These are phyloP conservation scores for Anoncus sp. DNA, from an alignment of 2,888 invertebrate species.

Conservation along the genomic window DNA sequence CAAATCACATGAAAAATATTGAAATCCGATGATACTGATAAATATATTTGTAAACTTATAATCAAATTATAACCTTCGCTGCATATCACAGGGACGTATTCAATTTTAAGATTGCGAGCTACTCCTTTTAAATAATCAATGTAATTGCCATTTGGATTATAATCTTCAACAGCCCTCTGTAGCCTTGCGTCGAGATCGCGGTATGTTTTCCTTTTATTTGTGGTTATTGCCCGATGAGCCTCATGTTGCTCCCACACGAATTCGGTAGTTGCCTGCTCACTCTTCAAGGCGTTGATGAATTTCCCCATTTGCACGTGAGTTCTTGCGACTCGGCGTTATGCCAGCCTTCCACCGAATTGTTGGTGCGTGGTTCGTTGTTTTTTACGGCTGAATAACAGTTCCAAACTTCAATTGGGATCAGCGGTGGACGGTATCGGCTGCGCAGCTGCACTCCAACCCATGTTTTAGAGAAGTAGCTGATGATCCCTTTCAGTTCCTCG, in stretches of 20 bases:
- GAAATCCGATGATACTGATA: not conserved
- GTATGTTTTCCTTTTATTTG: conserved; percentile 35
- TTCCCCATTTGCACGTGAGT: conserved; percentile 27
- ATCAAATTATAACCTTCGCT: not conserved
- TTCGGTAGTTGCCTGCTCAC: conserved; percentile 41
- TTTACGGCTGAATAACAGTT: conserved; percentile 40
- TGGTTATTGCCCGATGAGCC: conserved; percentile 16
- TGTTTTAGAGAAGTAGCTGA: conserved; percentile 30
- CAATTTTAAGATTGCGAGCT: conserved; percentile 38
- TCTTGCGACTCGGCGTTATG: conserved; percentile 2
- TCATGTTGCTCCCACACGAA: conserved; percentile 27
- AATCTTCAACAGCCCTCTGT: conserved; percentile 1
- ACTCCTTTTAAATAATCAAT: conserved; percentile 27
- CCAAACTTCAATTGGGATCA: conserved; percentile 37
- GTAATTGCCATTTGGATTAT: not conserved
- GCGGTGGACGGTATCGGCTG: conserved; percentile 24
- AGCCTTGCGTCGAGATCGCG: conserved; percentile 34
- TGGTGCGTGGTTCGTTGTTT: conserved; percentile 33
- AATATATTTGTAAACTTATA: not conserved
- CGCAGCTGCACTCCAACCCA: conserved; percentile 36
- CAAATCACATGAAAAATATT: not conserved
- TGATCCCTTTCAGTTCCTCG: conserved; percentile 15
- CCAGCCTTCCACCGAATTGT: too few species aligned
- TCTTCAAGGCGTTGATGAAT: conserved; percentile 39
- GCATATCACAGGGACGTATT: not conserved